phyloP scores from a whole-genome alignment of 2,797 vertebrate genomes.

The Girardinus metallicus region DNA sequence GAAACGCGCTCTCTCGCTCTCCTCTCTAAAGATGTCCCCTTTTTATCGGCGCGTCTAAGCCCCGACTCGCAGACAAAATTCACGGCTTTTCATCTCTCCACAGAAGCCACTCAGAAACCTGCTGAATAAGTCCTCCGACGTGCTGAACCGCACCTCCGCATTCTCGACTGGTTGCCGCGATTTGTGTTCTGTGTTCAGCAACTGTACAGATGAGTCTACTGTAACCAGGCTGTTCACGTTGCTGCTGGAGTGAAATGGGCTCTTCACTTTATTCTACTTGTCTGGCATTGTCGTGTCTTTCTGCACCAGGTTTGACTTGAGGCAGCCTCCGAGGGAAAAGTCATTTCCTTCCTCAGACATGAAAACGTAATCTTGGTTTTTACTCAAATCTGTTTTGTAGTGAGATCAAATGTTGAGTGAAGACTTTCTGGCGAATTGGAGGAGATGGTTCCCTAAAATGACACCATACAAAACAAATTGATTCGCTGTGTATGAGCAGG shows the following conservation, averaged over 20 bases:
- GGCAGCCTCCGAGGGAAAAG: not conserved
- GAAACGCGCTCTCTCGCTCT: slow-evolving; percentile 43
- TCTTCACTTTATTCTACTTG: not conserved
- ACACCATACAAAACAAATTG: not conserved
- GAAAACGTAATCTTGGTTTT: not conserved
- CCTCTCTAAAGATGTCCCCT: slow-evolving; percentile 55
- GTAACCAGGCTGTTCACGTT: slow-evolving; percentile 23
- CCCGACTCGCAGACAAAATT: slow-evolving; percentile 44
- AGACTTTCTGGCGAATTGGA: slow-evolving; percentile 2
- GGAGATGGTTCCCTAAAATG: not conserved
- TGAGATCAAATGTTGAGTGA: not conserved
- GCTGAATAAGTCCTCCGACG: slow-evolving; percentile 48
- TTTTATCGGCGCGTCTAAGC: slow-evolving; percentile 57
- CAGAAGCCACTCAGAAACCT: slow-evolving; percentile 38
- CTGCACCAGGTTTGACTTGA: not conserved
- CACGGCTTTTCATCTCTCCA: slow-evolving; percentile 34
- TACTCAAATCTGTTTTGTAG: not conserved
- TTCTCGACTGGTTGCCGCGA: slow-evolving; percentile 42
- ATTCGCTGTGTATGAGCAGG: not conserved
- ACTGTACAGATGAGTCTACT: slow-evolving; percentile 16
- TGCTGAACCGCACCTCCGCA: slow-evolving; percentile 39
- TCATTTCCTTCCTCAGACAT: not conserved
- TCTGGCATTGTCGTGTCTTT: not conserved
- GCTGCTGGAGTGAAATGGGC: slow-evolving; percentile 5
- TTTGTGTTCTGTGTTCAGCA: slow-evolving; percentile 48